Evolutionary conservation across 2,113 vertebrate species (phyloP), one percentile per base, ranked within the genome.

Genomic region (Lipotes vexillifer): DNA sequence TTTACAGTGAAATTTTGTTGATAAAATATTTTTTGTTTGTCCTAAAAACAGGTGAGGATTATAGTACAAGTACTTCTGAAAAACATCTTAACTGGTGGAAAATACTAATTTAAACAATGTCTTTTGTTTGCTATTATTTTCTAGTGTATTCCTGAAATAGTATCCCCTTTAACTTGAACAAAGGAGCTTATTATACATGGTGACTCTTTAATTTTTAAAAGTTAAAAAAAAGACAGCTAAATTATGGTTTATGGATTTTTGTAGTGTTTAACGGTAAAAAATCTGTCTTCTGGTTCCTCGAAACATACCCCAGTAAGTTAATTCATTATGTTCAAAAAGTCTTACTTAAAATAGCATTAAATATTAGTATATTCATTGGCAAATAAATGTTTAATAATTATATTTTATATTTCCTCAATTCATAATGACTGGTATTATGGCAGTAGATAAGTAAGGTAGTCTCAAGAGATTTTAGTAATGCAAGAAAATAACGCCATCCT

Each of bases 361-460:
- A 87, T 96, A 97, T 93, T 97, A 95, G 83, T 84, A 89, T 75
- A 92, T 86, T 97, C 72, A 59, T 96, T 88, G 92, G 15, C 81
- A 98, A 86, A 95, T 97, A 88, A 91, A 97, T 98, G 77, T 98
- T 98, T 97, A 96, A 95, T 96, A 97, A 96, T 96, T 97, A 77
- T 90, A 77, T 97, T 97, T 97, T 96, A 41, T 97, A 89, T 95
- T 98, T 97, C 84, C 89, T 98, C 84, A 93, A 69, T 95, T 97
- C 71, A 75, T 91, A 31, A 82, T 95, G 57, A 90, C 36, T 96
- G 57, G 65, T 97, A 80, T 95, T 96, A 89, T 83, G 29, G 41
- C 94, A 14, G 52, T 88, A 90, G 75, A 59, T 93, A 95, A 94
- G 74, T 95, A 82, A 97, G 74, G 41, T 77, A 88, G n/a, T 96